Conservation (phyloP, 2,888 invertebrate species). For the Leucophenga montana region DNA sequence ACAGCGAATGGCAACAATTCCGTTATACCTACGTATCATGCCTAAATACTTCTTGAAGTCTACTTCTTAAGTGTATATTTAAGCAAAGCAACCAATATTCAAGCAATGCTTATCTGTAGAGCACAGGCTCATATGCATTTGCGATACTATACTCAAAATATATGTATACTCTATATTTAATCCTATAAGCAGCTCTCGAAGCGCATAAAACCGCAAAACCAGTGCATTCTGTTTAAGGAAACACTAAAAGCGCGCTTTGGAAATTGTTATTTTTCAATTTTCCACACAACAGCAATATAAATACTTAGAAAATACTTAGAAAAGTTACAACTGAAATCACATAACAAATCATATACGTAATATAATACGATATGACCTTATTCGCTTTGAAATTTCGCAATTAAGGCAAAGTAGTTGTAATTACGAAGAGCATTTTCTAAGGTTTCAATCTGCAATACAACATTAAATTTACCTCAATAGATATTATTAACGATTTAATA, state of each 20-base stretch:
- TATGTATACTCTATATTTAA: not conserved
- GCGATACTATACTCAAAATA: not conserved
- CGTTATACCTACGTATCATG: too few species aligned
- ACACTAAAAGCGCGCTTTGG: too few species aligned
- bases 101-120: not conserved
- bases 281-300: not conserved
- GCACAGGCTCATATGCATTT: not conserved
- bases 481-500: not conserved
- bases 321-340: not conserved
- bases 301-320: not conserved
- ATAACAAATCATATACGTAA: too few species aligned
- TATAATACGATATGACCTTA: too few species aligned
- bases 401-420: too few species aligned
- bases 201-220: not conserved
- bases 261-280: conserved; percentile 11
- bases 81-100: not conserved
- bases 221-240: too few species aligned
- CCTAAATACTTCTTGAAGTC: too few species aligned
- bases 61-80: not conserved
- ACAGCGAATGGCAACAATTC: too few species aligned
- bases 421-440: too few species aligned
- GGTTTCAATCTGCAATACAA: too few species aligned
- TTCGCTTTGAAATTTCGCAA: too few species aligned
- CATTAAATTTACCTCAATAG: too few species aligned
- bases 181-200: not conserved